Evolutionary conservation across 2,888 invertebrate species (phyloP).

Genomic region (Eupithecia centaureata): DNA sequence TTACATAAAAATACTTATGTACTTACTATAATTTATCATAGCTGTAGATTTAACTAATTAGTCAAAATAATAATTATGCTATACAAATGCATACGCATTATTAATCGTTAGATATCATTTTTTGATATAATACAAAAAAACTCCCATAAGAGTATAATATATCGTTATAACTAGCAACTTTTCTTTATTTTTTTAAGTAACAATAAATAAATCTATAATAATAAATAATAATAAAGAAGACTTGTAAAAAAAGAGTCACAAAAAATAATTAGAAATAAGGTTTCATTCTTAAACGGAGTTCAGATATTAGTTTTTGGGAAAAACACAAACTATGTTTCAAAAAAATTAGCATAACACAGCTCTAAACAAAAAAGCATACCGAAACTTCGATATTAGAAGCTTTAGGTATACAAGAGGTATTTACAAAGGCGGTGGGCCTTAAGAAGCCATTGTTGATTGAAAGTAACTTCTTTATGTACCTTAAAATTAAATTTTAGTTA

Average conservation of each 20-base stretch:
- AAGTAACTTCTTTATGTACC: not conserved
- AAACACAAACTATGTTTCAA: not conserved
- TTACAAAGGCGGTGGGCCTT: not conserved
- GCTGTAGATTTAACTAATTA: not conserved
- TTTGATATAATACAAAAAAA: no score
- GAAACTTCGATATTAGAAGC: not conserved
- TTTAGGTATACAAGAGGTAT: not conserved
- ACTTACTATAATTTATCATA: not conserved
- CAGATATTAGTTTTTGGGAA: not conserved
- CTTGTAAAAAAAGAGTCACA: no score
- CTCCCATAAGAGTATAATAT: not conserved
- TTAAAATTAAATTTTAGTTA: not conserved
- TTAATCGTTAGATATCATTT: not conserved
- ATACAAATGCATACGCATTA: not conserved
- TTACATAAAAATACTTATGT: not conserved
- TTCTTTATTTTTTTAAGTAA: not conserved
- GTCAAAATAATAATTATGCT: not conserved
- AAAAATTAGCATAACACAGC: not conserved
- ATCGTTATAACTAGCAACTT: not conserved
- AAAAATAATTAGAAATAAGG: no score
- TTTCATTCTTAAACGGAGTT: not conserved
- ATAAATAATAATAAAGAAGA: no score
- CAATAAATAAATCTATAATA: no score
- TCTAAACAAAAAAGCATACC: not conserved
- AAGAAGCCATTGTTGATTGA: not conserved